Evolutionary conservation across 2,888 invertebrate species (phyloP).

Genomic region (Brachylomia viminalis): DNA sequence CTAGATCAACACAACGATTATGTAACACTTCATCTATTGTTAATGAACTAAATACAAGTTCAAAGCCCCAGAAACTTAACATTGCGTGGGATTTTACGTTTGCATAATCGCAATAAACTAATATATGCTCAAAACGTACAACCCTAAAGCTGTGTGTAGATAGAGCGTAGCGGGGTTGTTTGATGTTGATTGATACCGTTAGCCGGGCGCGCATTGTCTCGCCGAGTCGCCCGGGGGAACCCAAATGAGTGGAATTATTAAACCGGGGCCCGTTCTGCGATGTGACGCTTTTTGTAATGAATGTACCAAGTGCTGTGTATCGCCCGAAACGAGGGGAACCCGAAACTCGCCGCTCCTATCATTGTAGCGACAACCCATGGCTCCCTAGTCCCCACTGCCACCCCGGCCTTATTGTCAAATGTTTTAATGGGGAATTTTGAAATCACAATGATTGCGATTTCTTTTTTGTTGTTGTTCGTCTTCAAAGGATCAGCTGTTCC

Average conservation of each 20-base stretch:
- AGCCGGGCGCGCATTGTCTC: constrained; percentile 88
- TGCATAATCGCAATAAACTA: constrained; percentile 59
- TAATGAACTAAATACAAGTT: constrained; percentile 43
- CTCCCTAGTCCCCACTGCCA: constrained; percentile 69
- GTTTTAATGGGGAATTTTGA: constrained; percentile 75
- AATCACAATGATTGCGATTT: constrained; percentile 69
- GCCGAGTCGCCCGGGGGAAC: constrained; percentile 83
- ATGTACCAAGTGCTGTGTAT: constrained; percentile 76
- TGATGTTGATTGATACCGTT: constrained; percentile 91
- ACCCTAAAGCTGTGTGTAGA: constrained; percentile 78
- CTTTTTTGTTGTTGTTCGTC: constrained; percentile 64
- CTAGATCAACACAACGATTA: constrained; percentile 22
- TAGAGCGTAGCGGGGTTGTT: constrained; percentile 83
- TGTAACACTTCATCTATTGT: constrained; percentile 34
- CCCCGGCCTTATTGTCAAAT: constrained; percentile 76
- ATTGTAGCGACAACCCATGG: constrained; percentile 75
- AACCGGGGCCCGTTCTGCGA: constrained; percentile 84
- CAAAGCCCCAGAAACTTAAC: constrained; percentile 41
- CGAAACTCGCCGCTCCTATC: constrained; percentile 72
- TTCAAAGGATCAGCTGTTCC: constrained; percentile 72
- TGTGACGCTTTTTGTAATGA: constrained; percentile 90
- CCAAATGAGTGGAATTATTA: constrained; percentile 90
- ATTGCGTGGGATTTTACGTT: constrained; percentile 54
- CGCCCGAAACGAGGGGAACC: constrained; percentile 62
- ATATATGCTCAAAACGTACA: constrained; percentile 73